Percentiles rank a stretch among this genome's conserved stretches.
Evolutionary conservation across 37 sponge, comb jelly and placozoan genomes (phyloP).

Genomic region (Cladorhizidae sp.): DNA sequence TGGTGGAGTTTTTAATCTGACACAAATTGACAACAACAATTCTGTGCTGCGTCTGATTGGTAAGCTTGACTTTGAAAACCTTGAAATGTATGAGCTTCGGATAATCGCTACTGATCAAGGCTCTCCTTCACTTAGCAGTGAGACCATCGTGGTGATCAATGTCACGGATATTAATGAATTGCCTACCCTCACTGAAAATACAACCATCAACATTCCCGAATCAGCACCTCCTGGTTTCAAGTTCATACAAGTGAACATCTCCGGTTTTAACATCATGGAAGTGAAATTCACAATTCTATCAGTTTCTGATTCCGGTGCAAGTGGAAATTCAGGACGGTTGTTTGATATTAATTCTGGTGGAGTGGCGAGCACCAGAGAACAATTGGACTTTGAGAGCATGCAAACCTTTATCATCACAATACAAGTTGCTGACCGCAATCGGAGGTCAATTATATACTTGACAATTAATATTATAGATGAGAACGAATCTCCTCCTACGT

Average conservation of each 20-base stretch:
- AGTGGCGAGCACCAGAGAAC: constrained; percentile 17
- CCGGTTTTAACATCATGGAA: constrained; percentile 26
- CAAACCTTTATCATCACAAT: constrained; percentile 40
- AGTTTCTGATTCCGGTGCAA: neutral
- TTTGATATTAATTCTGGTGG: constrained; percentile 69
- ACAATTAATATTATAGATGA: constrained; percentile 70
- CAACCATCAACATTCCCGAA: constrained; percentile 53
- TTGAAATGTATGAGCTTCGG: constrained; percentile 13
- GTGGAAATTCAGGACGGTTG: constrained; percentile 12
- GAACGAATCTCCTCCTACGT: constrained; percentile 71
- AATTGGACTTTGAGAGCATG: constrained; percentile 65
- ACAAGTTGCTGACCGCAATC: constrained; percentile 42
- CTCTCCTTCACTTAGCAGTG: constrained; percentile 30
- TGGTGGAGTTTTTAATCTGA: constrained; percentile 9
- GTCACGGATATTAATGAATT: constrained; percentile 69
- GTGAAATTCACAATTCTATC: constrained; percentile 9
- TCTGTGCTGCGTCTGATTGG: constrained; percentile 5
- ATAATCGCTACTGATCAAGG: constrained; percentile 47
- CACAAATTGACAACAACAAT: neutral
- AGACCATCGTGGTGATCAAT: constrained; percentile 15
- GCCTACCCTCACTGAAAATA: constrained; percentile 16
- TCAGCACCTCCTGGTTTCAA: neutral
- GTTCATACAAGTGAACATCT: constrained; percentile 38
- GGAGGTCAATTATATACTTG: constrained; percentile 3
- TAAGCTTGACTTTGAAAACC: constrained; percentile 49